Conservation (phyloP, 2,888 invertebrate genomes). For the Calliscelio sp. region DNA sequence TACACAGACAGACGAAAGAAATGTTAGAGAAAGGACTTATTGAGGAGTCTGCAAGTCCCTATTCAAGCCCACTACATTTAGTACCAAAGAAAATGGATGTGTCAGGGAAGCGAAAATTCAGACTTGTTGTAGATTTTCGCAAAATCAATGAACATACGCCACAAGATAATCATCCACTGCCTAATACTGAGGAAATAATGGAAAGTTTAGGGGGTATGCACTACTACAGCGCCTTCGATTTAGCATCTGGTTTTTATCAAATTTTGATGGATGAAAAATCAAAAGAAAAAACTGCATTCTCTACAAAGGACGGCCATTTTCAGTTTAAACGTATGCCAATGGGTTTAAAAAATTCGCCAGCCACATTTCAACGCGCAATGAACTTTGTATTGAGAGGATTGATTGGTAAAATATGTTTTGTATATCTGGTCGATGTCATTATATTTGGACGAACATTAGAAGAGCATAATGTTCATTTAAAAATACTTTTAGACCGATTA, state of each 20-base stretch:
- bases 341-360: constrained; percentile 31
- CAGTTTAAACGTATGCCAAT: constrained; percentile 5
- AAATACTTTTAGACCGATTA: constrained; percentile 9
- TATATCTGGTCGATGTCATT: not conserved
- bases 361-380: constrained; percentile 31
- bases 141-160: no score
- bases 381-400: constrained; percentile 2
- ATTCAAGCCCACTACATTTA: no score
- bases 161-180: no score
- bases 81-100: no score
- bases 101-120: no score
- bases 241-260: no score
- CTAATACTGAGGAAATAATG: not conserved
- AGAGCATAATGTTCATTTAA: constrained; percentile 11
- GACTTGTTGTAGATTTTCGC: no score
- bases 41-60: no score
- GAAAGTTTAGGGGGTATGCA: not conserved
- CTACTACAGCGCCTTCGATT: no score
- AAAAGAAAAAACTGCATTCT: constrained; percentile 17
- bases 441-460: constrained; percentile 9
- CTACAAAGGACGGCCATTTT: constrained; percentile 9
- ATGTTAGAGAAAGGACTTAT: no score
- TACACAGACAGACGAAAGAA: no score
- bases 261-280: no score
- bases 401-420: constrained; percentile 13